Conservation (phyloP, 2,113 vertebrate species). For the Paralichthys olivaceus region DNA sequence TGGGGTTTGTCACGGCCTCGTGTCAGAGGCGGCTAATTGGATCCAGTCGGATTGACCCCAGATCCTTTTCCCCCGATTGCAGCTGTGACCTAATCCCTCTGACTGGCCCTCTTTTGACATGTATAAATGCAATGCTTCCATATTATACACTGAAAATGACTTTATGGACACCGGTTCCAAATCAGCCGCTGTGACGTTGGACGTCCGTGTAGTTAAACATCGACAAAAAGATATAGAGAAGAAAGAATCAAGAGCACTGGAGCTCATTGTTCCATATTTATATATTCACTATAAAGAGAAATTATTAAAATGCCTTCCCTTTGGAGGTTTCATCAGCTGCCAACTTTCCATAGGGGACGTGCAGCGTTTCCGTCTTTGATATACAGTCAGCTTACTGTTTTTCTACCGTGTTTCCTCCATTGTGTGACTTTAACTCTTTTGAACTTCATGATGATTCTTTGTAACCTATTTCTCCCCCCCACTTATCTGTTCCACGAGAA, state of each 20-base stretch:
- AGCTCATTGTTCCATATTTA: conserved; percentile 29
- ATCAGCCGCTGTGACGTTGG: conserved; percentile 32
- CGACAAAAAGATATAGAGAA: conserved; percentile 8
- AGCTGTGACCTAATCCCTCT: conserved; percentile 67
- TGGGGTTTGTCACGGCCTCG: conserved; percentile 51
- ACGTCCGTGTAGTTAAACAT: conserved; percentile 8
- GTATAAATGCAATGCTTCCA: conserved; percentile 52
- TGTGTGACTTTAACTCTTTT: conserved; percentile 47
- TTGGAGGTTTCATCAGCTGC: conserved; percentile 1
- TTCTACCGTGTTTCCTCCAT: conserved; percentile 11
- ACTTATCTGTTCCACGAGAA: conserved; percentile 30
- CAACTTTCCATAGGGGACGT: conserved; percentile 15
- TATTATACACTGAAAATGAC: conserved; percentile 36
- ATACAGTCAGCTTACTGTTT: conserved; percentile 11
- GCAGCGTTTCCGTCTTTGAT: conserved; percentile 16
- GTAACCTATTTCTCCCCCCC: conserved; percentile 46
- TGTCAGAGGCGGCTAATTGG: conserved; percentile 75
- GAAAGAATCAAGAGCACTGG: conserved; percentile 10
- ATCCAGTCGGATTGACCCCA: conserved; percentile 71
- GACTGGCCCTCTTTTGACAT: conserved; percentile 49
- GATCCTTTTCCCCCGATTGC: conserved; percentile 48
- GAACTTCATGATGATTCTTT: conserved; percentile 46
- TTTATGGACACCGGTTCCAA: conserved; percentile 3
- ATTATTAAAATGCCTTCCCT: conserved; percentile 29
- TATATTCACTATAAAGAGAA: conserved; percentile 25